Conservation (phyloP, 53 echinoderm and acorn worm species). For the Hippasteria phrygiana region DNA sequence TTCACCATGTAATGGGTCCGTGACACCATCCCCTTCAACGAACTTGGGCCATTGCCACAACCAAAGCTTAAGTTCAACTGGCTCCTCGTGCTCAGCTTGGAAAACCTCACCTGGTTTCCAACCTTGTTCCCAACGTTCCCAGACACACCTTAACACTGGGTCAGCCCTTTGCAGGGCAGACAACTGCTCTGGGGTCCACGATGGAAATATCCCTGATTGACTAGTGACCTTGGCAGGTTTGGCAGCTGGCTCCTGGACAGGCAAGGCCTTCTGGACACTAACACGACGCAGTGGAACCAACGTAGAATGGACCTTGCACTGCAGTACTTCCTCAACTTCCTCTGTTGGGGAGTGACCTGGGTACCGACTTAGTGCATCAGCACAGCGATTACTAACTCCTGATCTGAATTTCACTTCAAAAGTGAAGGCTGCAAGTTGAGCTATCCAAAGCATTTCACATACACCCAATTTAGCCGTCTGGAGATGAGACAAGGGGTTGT, state of each 20-base stretch:
- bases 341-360: conserved; percentile 1
- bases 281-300: neutral
- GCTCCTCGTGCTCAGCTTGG: neutral
- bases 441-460: neutral
- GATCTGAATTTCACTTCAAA: conserved; percentile 12
- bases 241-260: no score
- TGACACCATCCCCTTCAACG: conserved; percentile 6
- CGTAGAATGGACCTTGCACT: neutral
- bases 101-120: conserved; percentile 10
- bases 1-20: conserved; percentile 19
- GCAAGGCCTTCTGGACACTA: neutral
- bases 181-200: no score
- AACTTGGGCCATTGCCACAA: conserved; percentile 2
- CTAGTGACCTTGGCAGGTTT: no score
- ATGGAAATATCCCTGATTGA: no score
- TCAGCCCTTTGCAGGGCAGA: neutral
- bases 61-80: neutral
- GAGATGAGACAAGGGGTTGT: conserved; percentile 27
- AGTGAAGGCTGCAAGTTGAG: conserved; percentile 18
- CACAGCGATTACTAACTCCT: conserved; percentile 14
- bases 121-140: neutral
- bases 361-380: conserved; percentile 20
- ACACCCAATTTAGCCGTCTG: conserved; percentile 36
- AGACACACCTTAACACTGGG: neutral
- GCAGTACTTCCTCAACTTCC: neutral